Conservation (phyloP, 1,140 invertebrate species). For the Limonius californicus region DNA sequence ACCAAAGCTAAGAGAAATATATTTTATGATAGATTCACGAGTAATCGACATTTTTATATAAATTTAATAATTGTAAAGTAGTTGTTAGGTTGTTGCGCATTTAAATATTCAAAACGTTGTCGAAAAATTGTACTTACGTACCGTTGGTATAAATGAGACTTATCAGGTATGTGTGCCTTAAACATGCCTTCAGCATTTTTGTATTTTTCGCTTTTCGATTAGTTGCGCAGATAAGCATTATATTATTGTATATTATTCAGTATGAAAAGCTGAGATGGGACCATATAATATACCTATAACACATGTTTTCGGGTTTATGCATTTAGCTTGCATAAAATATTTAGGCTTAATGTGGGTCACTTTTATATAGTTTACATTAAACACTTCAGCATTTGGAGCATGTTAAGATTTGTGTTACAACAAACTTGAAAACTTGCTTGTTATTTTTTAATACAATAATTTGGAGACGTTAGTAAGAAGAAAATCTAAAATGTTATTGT, state of each 20-base stretch:
- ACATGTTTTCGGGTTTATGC: conserved; percentile 3
- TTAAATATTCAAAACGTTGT: conserved; percentile 15
- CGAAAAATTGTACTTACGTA: conserved; percentile 24
- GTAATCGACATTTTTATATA: conserved; percentile 19
- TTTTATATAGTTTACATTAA: conserved; percentile 10
- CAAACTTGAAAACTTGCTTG: conserved; percentile 5
- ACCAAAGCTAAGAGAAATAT: conserved; percentile 25
- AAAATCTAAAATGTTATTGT: no score
- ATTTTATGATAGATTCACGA: conserved; percentile 22
- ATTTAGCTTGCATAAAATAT: conserved; percentile 8
- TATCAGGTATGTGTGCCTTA: conserved; percentile 23
- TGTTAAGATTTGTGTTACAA: not conserved
- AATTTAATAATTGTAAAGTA: not conserved
- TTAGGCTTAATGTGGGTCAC: conserved; percentile 1
- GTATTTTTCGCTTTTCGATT: conserved; percentile 15
- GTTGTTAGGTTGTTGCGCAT: not conserved
- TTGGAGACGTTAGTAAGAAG: not conserved
- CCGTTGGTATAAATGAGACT: conserved; percentile 25
- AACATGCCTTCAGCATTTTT: conserved; percentile 17
- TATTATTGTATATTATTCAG: conserved; percentile 3
- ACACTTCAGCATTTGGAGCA: not conserved
- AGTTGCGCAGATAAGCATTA: not conserved
- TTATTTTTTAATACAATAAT: no score
- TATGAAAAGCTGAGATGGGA: conserved; percentile 16
- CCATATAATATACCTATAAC: conserved; percentile 16